Evolutionary conservation across 2,113 vertebrate species (phyloP), one percentile per base, ranked within the genome.

Genomic region (Gymnorhina tibicen): DNA sequence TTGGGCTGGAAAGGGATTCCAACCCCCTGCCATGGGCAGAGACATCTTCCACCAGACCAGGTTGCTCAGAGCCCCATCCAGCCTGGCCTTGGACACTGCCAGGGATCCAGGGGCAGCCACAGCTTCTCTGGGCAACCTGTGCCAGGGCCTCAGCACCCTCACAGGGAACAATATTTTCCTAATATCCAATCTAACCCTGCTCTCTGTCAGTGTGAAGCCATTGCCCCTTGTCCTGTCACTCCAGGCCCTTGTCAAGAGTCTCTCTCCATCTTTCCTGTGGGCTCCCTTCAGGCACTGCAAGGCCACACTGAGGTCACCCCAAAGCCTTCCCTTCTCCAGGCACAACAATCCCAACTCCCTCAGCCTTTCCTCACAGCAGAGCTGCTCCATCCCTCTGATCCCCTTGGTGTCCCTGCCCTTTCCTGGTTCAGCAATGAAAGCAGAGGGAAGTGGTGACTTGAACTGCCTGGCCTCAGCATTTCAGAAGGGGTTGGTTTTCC

Each of bases 131-230:
- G n/a, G 11, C 2, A 60, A 11, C 55, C 42, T 76, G 42, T 47
- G 42, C 42, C 56, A 59, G 42, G 55, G 42, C 26, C 16, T 75
- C 26, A 4, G 1, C 73, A 60, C 55, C 16, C 42, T 76, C 55
- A 37, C n/a, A 47, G n/a, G 27, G 3, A 59, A 30, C 2, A 32
- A 37, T 49, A 49, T 47, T 16, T 60, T 11, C 44, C 56, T 1
- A 0, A 19, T 60, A 49, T 20, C 44, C 44, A 2, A 20, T 9
- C 21, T 49, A 49, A 60, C 0, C 33, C 33, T 15, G 0, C 72
- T n/a, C 53, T 39, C 74, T 49, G 27, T 11, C n/a, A 60, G 16
- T 49, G 5, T 60, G 56, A 49, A 19, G n/a, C 56, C 74, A 76
- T 60, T 76, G 0, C 56, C 73, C 35, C 35, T 33, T 33, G 12